phyloP scores from a whole-genome alignment of 2,113 vertebrate species.

The Psittacula cyanocephala region DNA sequence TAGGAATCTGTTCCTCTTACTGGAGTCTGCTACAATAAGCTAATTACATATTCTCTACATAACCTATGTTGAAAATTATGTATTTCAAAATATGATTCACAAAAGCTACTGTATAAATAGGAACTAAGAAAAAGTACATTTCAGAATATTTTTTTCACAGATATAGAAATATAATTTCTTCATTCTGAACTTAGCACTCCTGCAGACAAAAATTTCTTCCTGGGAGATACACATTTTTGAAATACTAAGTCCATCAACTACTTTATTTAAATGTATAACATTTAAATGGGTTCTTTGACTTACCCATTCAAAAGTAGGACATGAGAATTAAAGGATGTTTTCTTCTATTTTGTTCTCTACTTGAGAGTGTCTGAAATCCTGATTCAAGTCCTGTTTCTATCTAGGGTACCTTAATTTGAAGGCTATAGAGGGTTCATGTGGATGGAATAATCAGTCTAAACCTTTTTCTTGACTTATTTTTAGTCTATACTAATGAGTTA shows the following conservation, averaged over 20 bases:
- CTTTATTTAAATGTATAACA: not conserved
- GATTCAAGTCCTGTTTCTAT: not conserved
- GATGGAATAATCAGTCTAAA: not conserved
- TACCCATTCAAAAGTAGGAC: not conserved
- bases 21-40: not conserved
- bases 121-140: not conserved
- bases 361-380: not conserved
- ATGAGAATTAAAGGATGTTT: not conserved
- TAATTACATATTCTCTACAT: not conserved
- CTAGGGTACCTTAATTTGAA: not conserved
- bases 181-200: not conserved
- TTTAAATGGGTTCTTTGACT: not conserved
- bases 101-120: not conserved
- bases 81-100: not conserved
- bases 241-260: not conserved
- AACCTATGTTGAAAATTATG: not conserved
- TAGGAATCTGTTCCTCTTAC: not conserved
- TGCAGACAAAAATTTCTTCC: not conserved
- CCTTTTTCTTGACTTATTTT: not conserved
- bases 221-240: not conserved
- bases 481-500: not conserved
- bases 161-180: not conserved
- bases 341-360: not conserved
- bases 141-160: not conserved
- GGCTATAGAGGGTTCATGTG: not conserved